These are phyloP conservation scores for Cynocephalus volans DNA, from an alignment of 2,113 vertebrate genomes.

Conservation along the genomic window DNA sequence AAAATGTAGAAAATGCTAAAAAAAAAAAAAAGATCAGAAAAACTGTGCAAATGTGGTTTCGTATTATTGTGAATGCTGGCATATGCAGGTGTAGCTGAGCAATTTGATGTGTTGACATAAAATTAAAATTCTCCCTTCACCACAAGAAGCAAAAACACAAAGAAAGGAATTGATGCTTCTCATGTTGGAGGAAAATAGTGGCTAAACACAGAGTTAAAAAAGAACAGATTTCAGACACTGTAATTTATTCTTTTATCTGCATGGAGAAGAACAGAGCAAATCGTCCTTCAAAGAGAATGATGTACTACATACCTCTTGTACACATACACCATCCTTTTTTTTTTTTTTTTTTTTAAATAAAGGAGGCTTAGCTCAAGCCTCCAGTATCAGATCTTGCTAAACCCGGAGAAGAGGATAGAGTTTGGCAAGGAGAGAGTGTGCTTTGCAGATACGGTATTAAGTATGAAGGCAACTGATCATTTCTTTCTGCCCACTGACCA, in stretches of 20 bases:
- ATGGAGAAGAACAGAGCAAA: background rate
- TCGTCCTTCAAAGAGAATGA: background rate
- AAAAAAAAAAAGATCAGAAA: slow-evolving; percentile 25
- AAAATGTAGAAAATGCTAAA: background rate
- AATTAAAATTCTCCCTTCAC: background rate
- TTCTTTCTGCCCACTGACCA: background rate
- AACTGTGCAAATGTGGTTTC: background rate
- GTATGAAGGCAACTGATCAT: background rate
- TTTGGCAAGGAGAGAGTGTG: background rate
- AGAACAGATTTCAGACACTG: background rate
- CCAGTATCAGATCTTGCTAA: background rate
- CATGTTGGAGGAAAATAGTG: background rate
- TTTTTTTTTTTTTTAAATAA: background rate
- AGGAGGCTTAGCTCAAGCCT: background rate
- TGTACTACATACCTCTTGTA: background rate
- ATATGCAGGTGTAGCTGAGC: background rate
- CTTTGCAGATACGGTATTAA: background rate
- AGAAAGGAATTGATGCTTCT: background rate
- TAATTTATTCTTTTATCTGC: slow-evolving; percentile 32
- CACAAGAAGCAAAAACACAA: background rate
- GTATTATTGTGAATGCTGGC: background rate
- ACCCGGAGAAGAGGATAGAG: background rate
- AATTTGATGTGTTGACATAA: background rate
- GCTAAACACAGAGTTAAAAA: background rate
- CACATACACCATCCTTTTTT: fast-evolving